Evolutionary conservation across 2,797 vertebrate species (phyloP).

Genomic region (Thunnus albacares): DNA sequence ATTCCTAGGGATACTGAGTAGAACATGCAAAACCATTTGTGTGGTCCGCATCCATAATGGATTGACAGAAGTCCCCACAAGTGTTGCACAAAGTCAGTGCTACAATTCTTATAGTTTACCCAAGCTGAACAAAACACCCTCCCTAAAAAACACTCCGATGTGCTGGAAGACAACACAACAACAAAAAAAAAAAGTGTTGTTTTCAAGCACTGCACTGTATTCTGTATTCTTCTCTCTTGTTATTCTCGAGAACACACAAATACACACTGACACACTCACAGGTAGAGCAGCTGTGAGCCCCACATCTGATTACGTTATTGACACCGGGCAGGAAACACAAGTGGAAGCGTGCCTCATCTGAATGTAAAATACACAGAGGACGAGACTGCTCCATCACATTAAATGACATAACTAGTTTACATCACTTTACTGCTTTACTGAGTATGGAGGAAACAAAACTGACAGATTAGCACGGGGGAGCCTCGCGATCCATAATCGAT

Average conservation of each 20-base stretch:
- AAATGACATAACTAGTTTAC: constrained; percentile 67
- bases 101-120: not conserved
- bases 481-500: constrained; percentile 38
- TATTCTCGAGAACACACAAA: constrained; percentile 10
- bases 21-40: not conserved
- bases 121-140: not conserved
- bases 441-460: constrained; percentile 17
- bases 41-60: not conserved
- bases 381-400: constrained; percentile 59
- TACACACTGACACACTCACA: constrained; percentile 28
- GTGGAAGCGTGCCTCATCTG: constrained; percentile 69
- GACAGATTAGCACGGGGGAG: constrained; percentile 42
- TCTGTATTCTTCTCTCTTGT: not conserved
- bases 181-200: not conserved
- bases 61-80: not conserved
- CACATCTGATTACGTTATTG: constrained; percentile 76
- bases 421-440: constrained; percentile 38
- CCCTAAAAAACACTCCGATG: not conserved
- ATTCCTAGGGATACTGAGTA: not conserved
- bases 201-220: constrained; percentile 8
- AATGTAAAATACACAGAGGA: constrained; percentile 66
- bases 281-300: constrained; percentile 69
- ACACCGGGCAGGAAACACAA: constrained; percentile 74
- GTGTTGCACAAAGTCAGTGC: not conserved
- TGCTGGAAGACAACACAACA: constrained; percentile 11